Evolutionary conservation across 2,888 invertebrate genomes (phyloP).

Genomic region (Drosophila hawaiiensis): DNA sequence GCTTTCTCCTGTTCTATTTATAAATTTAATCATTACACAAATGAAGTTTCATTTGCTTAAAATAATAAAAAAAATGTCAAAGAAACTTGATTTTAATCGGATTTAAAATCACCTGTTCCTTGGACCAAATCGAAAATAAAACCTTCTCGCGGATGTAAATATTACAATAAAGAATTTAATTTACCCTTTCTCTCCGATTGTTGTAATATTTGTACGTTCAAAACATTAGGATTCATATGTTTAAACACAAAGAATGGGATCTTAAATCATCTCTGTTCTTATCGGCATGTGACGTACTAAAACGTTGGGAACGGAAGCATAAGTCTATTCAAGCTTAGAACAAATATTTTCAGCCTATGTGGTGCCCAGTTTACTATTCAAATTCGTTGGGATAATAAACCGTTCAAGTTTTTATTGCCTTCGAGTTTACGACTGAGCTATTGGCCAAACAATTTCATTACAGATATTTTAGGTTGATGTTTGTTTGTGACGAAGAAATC

Average conservation of each 20-base stretch:
- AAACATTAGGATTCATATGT: background rate
- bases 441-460: slow-evolving; percentile 48
- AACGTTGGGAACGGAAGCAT: slow-evolving; percentile 21
- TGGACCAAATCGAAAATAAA: background rate
- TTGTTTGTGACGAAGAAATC: slow-evolving; percentile 41
- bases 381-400: slow-evolving; percentile 41
- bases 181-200: background rate
- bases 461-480: slow-evolving; percentile 30
- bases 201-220: background rate
- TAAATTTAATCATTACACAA: no score
- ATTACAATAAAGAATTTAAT: background rate
- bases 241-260: slow-evolving; percentile 3
- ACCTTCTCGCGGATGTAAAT: background rate
- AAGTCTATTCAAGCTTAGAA: background rate
- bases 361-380: slow-evolving; percentile 23
- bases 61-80: background rate
- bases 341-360: slow-evolving; percentile 10
- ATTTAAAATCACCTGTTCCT: slow-evolving; percentile 12
- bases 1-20: background rate
- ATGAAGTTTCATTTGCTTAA: background rate
- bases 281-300: background rate
- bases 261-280: slow-evolving; percentile 11
- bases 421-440: slow-evolving; percentile 60
- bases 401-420: slow-evolving; percentile 51
- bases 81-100: slow-evolving; percentile 8